Conservation (phyloP, 2,888 invertebrate species). For the Flexamia atlantica region DNA sequence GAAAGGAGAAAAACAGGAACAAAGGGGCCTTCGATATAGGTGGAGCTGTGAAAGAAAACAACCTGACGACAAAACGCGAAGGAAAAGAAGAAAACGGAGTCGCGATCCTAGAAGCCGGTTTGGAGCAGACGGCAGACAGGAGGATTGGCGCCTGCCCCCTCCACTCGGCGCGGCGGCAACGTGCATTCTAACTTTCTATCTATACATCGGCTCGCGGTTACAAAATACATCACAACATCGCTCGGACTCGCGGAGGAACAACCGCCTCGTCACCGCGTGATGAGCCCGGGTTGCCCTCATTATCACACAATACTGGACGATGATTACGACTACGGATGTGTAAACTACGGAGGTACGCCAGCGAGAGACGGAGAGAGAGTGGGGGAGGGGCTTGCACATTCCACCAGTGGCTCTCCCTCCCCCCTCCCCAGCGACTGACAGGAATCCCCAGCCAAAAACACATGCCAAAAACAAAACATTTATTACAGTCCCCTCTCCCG, state of each 20-base stretch:
- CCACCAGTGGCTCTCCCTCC: constrained; percentile 62
- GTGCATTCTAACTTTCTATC: constrained; percentile 58
- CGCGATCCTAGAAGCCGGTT: constrained; percentile 45
- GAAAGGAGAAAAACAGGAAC: constrained; percentile 36
- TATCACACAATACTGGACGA: constrained; percentile 22
- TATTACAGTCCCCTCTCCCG: constrained; percentile 18
- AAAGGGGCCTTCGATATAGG: constrained; percentile 14
- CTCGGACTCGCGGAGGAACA: background rate
- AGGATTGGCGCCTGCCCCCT: constrained; percentile 45
- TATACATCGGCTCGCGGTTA: constrained; percentile 10
- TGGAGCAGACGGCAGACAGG: constrained; percentile 13
- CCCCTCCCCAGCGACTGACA: constrained; percentile 20
- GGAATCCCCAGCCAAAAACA: constrained; percentile 60
- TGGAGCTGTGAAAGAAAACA: constrained; percentile 29
- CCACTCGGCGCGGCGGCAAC: constrained; percentile 22
- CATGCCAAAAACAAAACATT: constrained; percentile 63
- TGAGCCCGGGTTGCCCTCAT: background rate
- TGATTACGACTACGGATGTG: constrained; percentile 2
- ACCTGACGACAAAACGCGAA: constrained; percentile 47
- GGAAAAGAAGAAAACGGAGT: constrained; percentile 47
- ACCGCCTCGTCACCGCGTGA: background rate
- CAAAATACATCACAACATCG: background rate
- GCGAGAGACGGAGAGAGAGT: constrained; percentile 25
- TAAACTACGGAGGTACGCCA: constrained; percentile 6
- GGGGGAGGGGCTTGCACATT: constrained; percentile 60